Conservation (phyloP, 2,888 invertebrate genomes). For the Tiphia femorata region DNA sequence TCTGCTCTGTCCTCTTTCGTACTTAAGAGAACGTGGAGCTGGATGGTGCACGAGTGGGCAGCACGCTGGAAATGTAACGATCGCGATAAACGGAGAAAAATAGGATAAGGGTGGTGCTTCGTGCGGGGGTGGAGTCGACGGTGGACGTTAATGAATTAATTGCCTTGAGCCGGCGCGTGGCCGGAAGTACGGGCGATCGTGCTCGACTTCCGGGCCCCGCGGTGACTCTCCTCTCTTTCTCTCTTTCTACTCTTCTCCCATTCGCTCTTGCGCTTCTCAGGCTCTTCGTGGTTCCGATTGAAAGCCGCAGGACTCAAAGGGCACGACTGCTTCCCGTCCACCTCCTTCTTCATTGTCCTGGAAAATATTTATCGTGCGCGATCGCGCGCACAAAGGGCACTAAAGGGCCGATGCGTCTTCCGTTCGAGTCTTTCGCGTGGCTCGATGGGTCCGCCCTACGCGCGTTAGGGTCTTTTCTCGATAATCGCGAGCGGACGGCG, state of each 20-base stretch:
- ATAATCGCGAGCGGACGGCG: no score
- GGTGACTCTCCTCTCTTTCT: conserved; percentile 23
- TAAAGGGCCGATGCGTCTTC: conserved; percentile 3
- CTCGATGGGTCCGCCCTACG: neutral
- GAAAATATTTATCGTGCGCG: conserved; percentile 60
- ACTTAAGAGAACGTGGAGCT: no score
- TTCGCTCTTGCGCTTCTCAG: conserved; percentile 13
- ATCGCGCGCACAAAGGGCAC: conserved; percentile 18
- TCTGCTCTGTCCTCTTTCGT: no score
- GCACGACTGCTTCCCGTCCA: conserved; percentile 24
- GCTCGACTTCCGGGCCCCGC: conserved; percentile 46
- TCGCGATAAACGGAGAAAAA: no score
- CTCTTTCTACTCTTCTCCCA: neutral
- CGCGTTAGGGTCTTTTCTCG: no score
- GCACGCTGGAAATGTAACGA: no score
- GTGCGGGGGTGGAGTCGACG: neutral
- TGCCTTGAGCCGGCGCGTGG: conserved; percentile 60
- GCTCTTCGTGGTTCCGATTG: conserved; percentile 43
- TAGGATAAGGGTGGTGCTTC: neutral
- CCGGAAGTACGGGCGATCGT: conserved; percentile 59
- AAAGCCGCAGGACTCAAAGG: conserved; percentile 45
- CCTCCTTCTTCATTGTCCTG: conserved; percentile 55
- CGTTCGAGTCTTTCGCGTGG: neutral
- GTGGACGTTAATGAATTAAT: conserved; percentile 65
- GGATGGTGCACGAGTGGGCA: no score